Evolutionary conservation across 2,888 invertebrate genomes (phyloP).

Genomic region (Pterobdella sp.): DNA sequence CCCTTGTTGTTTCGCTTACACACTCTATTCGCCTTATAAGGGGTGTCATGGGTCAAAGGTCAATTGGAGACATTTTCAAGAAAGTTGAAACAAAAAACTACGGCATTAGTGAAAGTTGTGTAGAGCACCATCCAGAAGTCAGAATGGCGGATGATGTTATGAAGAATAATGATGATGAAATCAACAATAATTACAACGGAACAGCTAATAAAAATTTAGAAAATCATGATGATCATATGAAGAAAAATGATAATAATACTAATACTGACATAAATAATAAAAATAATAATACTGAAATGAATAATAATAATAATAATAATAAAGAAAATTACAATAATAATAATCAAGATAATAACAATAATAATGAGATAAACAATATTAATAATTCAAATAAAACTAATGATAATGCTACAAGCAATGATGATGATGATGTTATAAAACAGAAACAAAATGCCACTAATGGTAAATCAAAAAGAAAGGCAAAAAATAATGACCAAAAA

Average conservation of each 20-base stretch:
- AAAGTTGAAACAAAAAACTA: too few species aligned
- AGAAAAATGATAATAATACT: background rate
- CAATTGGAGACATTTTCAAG: too few species aligned
- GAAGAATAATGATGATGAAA: background rate
- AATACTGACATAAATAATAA: background rate
- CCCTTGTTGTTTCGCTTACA: too few species aligned
- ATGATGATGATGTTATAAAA: background rate
- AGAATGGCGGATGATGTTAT: too few species aligned
- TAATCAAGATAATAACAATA: background rate
- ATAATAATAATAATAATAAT: background rate
- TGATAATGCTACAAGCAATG: background rate
- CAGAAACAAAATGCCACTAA: background rate
- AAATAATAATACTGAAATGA: background rate
- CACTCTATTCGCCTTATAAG: too few species aligned
- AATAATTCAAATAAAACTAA: background rate
- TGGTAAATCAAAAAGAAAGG: background rate
- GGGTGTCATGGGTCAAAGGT: too few species aligned
- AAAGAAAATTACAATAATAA: background rate
- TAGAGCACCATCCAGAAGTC: too few species aligned
- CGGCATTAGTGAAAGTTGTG: too few species aligned
- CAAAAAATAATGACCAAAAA: background rate
- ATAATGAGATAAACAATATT: background rate
- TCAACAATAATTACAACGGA: background rate
- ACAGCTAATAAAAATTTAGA: background rate
- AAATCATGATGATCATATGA: background rate